These are phyloP conservation scores for Cyphomyrus plagiostoma DNA, from an alignment of 2,113 vertebrate species.

Conservation along the genomic window DNA sequence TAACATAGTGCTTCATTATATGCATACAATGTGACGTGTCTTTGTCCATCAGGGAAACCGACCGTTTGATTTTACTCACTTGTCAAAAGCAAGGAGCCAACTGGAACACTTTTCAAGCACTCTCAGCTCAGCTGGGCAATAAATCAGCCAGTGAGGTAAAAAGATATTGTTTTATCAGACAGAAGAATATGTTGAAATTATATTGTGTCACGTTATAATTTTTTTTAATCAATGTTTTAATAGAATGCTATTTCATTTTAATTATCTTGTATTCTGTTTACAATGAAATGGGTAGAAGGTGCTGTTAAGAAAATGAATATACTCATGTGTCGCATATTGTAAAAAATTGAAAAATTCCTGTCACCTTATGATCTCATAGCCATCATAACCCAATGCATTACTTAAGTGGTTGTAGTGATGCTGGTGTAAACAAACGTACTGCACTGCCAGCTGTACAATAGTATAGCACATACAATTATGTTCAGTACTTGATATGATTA, in stretches of 20 bases:
- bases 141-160: constrained; percentile 75
- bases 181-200: neutral
- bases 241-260: neutral
- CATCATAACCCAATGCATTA: too few relatives aligned
- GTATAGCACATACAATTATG: too few relatives aligned
- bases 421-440: too few relatives aligned
- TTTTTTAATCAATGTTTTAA: neutral
- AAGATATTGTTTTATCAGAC: neutral
- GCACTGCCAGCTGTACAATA: too few relatives aligned
- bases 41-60: constrained; percentile 69
- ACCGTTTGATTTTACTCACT: constrained; percentile 78
- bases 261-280: neutral
- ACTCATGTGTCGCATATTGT: neutral
- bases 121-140: constrained; percentile 75
- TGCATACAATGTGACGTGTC: neutral
- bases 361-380: too few relatives aligned
- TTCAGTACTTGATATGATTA: too few relatives aligned
- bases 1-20: neutral
- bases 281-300: neutral
- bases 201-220: neutral
- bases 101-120: constrained; percentile 67
- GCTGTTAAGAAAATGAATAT: neutral
- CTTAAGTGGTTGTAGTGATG: too few relatives aligned
- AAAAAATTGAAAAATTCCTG: neutral
- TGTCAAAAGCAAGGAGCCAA: constrained; percentile 81